Evolutionary conservation across 2,797 vertebrate genomes (phyloP), one percentile per base, ranked within the genome.

Genomic region (Cynopterus sphinx): DNA sequence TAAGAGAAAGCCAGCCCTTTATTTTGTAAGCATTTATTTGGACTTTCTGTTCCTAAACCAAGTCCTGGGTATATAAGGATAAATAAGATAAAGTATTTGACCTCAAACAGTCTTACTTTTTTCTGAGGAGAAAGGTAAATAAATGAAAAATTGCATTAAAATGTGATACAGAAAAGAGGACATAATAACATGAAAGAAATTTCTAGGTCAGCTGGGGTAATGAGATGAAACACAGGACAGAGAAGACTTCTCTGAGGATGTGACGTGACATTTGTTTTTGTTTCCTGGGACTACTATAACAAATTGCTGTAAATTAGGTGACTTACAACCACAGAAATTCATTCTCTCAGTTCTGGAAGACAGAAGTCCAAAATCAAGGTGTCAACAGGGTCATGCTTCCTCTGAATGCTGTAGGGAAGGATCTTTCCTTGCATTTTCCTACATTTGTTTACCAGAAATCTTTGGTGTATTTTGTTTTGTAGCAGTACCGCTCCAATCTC

Each of bases 11-110:
- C 63, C 24, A 81, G 6, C 0, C 53, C 70, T 70, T 92, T 22
- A 90, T 85, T 81, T 17, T 77, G 1, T 63, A 94, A 49, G 17
- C 13, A 70, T 74, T 67, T 33, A 59, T 90, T 63, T 55, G 67
- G 21, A 33, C 11, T 88, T 88, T 39, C 59, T 61, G 1, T 53
- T 6, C 21, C 19, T 24, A 46, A 33, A 3, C 17, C 89, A 53
- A 81, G 2, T 51, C 22, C 31, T 90, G 24, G 0, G 3, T 6
- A 51, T 21, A 31, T 12, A 71, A 83, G 1, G 6, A 57, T 55
- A 88, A 91, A 78, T 16, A 78, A 67, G 39, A 70, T 12, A 51
- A 75, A 85, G 33, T 90, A 1, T 9, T 67, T 61, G 22, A n/a
- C 46, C 43, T 71, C 39, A 79, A 51, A 49, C 49, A 73, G 28